A percentile compares a stretch with the other conserved stretches of the same genome.
Conservation (phyloP, 2,888 invertebrate species). For the Plemyria rubiginata region DNA sequence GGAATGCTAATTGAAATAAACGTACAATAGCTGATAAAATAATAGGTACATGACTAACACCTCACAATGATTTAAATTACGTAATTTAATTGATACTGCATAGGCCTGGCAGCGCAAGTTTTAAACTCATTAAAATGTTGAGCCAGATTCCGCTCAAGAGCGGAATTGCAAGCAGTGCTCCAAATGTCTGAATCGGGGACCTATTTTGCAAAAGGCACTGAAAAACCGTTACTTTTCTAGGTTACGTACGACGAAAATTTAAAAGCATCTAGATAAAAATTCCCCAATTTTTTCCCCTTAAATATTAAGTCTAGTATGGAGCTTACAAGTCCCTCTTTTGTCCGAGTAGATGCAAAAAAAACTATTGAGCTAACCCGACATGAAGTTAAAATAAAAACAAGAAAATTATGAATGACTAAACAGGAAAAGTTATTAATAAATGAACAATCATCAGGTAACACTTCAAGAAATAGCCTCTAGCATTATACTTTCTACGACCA, state of each 20-base stretch:
- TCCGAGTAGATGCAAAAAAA: too few relatives aligned
- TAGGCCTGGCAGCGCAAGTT: constrained; percentile 18
- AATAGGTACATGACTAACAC: constrained; percentile 48
- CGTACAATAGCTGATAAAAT: constrained; percentile 45
- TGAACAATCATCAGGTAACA: not conserved
- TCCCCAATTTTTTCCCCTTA: too few relatives aligned
- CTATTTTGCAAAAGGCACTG: not conserved
- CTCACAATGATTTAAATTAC: constrained; percentile 36
- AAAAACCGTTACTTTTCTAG: not conserved
- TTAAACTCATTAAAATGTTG: constrained; percentile 2
- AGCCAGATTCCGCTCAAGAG: not conserved
- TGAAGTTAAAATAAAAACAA: too few relatives aligned
- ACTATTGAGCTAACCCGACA: too few relatives aligned
- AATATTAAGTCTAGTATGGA: too few relatives aligned
- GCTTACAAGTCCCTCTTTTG: too few relatives aligned
- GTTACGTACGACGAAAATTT: not conserved
- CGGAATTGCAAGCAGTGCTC: not conserved
- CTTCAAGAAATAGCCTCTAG: not conserved
- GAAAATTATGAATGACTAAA: not conserved
- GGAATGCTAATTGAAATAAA: constrained; percentile 49
- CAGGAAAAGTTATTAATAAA: not conserved
- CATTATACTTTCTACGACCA: not conserved
- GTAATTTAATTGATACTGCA: constrained; percentile 33
- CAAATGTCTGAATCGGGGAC: not conserved
- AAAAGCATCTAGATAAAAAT: too few relatives aligned